Evolutionary conservation across 2,113 vertebrate genomes (phyloP).

Genomic region (Lophotis ruficrista): DNA sequence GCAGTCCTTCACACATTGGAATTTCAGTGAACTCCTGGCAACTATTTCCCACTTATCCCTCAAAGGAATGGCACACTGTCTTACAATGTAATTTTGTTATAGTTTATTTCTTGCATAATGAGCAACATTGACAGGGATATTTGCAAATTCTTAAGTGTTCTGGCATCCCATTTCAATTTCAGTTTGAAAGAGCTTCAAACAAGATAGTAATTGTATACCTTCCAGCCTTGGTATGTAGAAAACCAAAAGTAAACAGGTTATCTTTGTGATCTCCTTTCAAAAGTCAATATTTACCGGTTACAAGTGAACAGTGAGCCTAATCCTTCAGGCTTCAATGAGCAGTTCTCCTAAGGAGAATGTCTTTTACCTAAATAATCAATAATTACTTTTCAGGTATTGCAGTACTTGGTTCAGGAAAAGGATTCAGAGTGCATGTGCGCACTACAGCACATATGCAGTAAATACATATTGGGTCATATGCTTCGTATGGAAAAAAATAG

Average conservation of each 20-base stretch:
- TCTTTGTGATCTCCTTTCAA: neutral
- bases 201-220: neutral
- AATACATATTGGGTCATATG: neutral
- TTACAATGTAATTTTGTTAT: neutral
- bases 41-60: neutral
- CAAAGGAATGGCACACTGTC: neutral
- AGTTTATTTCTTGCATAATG: neutral
- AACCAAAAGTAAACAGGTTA: neutral
- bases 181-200: neutral
- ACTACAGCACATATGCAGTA: neutral
- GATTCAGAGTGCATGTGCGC: neutral
- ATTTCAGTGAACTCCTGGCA: constrained; percentile 14
- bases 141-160: neutral
- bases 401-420: neutral
- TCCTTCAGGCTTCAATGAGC: neutral
- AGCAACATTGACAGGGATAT: neutral
- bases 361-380: neutral
- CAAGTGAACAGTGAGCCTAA: neutral
- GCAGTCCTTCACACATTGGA: neutral
- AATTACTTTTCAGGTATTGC: neutral
- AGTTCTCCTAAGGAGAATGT: neutral
- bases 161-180: neutral
- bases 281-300: neutral
- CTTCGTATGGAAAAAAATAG: neutral
- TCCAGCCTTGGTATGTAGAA: neutral